phyloP scores from a whole-genome alignment of 2,113 vertebrate genomes.

The Crotalus helleri region DNA sequence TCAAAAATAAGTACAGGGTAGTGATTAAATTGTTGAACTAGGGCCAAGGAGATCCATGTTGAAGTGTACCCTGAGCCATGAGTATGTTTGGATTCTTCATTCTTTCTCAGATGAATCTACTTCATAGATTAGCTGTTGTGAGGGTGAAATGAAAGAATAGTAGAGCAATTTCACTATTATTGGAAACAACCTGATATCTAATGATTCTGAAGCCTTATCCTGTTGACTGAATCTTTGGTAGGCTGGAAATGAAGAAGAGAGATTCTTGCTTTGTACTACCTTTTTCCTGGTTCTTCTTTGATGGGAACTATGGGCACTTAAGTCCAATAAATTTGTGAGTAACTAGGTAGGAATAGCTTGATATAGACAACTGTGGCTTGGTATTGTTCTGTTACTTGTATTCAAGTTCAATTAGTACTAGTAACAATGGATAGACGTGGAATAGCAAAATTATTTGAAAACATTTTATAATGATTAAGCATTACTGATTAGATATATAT shows the following conservation, averaged over 20 bases:
- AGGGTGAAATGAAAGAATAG: not conserved
- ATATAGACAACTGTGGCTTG: not conserved
- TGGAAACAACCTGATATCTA: not conserved
- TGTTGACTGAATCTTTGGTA: not conserved
- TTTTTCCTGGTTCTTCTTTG: not conserved
- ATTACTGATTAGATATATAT: slow-evolving; percentile 6
- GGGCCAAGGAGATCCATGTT: not conserved
- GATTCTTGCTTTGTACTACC: not conserved
- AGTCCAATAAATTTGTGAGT: not conserved
- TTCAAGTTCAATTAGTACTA: not conserved
- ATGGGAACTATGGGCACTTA: not conserved
- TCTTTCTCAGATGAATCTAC: not conserved
- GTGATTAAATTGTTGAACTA: not conserved
- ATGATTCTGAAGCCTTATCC: not conserved
- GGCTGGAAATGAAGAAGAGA: not conserved
- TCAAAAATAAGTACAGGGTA: not conserved
- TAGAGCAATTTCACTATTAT: not conserved
- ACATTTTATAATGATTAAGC: not conserved
- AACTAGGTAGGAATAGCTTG: not conserved
- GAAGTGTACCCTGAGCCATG: not conserved
- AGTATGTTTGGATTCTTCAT: not conserved
- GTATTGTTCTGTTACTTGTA: not conserved
- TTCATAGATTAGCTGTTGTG: not conserved
- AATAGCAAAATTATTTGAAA: not conserved
- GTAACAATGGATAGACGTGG: not conserved